Evolutionary conservation across 2,113 vertebrate genomes (phyloP), one percentile per base, ranked within the genome.

Genomic region (Phainopepla nitens): DNA sequence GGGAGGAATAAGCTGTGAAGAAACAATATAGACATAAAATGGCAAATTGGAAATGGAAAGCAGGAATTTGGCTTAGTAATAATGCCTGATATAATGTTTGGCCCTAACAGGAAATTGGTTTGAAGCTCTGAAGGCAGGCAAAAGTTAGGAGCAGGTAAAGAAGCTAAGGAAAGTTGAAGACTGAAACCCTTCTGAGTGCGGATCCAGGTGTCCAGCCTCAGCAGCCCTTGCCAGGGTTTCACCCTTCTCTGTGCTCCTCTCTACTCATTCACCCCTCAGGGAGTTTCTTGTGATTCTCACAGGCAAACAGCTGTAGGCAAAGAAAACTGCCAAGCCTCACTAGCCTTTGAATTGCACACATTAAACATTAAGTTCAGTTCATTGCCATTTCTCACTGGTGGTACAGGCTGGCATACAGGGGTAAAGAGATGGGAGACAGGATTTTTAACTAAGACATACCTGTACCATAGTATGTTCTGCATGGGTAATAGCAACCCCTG

Each of bases 401-500:
- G 22, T 3, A 27, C 33, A 45, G 9, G 7, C 12, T 51, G 31
- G 47, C 56, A 57, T 6, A 70, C 16, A n/a, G 36, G 7, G 8
- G 1, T 20, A 50, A 66, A 20, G 27, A 44, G 44, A 87, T 7
- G 22, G 9, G 28, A 62, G 22, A 64, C 13, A 45, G 71, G 7
- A 64, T 23, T 71, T 92, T 82, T 47, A 70, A 47, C 60, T 57
- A 11, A 24, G 71, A 89, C 90, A 57, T 78, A 99, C 99, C 99
- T 98, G 98, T 95, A 41, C 99, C 99, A 44, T 65, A 99, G 95
- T 99, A 99, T 13, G 99, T 99, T 80, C 99, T 98, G 91, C 98
- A 99, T 6, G 99, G 99, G 89, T 98, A 98, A 97, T 98, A 99
- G 94, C 99, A 99, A 61, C 99, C 98, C 94, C 98, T 99, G 93